Evolutionary conservation across 2,797 vertebrate genomes (phyloP), one percentile per base, ranked within the genome.

Genomic region (Cossypha niveicapilla): DNA sequence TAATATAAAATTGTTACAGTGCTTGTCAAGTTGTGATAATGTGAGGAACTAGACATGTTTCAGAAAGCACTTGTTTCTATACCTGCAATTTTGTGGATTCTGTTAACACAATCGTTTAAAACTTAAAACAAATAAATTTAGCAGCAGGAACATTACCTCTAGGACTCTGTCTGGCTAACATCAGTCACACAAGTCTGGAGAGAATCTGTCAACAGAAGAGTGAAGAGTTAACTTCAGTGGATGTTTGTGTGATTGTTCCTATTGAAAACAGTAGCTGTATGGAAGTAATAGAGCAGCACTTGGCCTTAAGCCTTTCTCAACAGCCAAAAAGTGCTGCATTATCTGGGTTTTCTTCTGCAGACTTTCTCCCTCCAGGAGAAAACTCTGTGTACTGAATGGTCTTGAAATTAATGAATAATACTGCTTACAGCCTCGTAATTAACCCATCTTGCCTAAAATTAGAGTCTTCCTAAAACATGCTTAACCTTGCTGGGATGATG

Each of bases 281-380:
- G 44, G 74, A 63, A 84, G 44, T 44, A 85, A 82, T 57, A 76
- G 45, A 71, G 67, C 42, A 54, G 37, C 47, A 57, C 58, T 88
- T 93, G 80, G 67, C 86, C 80, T 73, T 68, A 82, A 95, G 63
- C 35, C 44, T 88, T 90, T 76, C 45, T 85, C 48, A 92, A 71
- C 24, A 78, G 63, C 37, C 41, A 63, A 66, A 63, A 88, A 91
- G 60, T 54, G 42, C 74, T 87, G 41, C 18, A 77, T 92, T 95
- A 77, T 82, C 77, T 77, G 71, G 45, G 65, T 74, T 60, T 32
- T 48, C 45, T 50, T 90, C 78, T 79, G 39, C 45, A 76, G 63
- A 77, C 42, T 85, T 78, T 84, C 18, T 88, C 56, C 48, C 74
- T 94, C 48, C 45, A 92, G 86, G 88, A 94, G 61, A 70, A 91